Evolutionary conservation across 2,888 invertebrate genomes (phyloP).

Genomic region (Agonopterix alstromeriana): DNA sequence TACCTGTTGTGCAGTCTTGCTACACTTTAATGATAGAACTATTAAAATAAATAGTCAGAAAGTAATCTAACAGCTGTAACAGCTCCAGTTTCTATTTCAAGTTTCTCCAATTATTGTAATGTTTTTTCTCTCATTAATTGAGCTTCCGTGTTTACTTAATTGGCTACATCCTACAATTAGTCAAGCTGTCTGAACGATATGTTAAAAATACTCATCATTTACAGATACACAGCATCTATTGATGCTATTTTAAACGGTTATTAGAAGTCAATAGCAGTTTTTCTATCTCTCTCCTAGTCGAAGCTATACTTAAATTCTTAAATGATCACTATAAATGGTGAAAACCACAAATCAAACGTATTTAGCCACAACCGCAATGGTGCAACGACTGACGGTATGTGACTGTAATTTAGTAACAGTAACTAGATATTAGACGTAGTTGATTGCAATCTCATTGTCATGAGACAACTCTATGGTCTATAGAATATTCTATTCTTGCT

Average conservation of each 20-base stretch:
- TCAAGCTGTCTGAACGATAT: slow-evolving; percentile 15
- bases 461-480: too few species aligned
- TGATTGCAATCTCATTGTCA: too few species aligned
- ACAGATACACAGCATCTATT: not conserved
- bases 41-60: slow-evolving; percentile 19
- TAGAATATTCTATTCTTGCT: too few species aligned
- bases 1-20: too few species aligned
- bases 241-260: too few species aligned
- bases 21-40: slow-evolving; percentile 3
- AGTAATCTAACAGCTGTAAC: slow-evolving; percentile 23
- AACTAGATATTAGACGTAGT: not conserved
- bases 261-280: too few species aligned
- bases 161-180: slow-evolving; percentile 48
- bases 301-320: too few species aligned
- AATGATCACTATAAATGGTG: not conserved
- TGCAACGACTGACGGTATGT: not conserved
- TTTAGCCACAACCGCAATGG: not conserved
- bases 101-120: slow-evolving; percentile 46
- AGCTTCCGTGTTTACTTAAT: slow-evolving; percentile 52
- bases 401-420: slow-evolving; percentile 3
- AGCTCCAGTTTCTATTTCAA: slow-evolving; percentile 36
- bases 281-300: too few species aligned
- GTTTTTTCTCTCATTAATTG: slow-evolving; percentile 47
- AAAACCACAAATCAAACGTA: not conserved
- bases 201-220: slow-evolving; percentile 19